A percentile compares a stretch with the other conserved stretches of the same genome.
phyloP scores from a whole-genome alignment of 1,140 invertebrate genomes.

The Solen grandis region DNA sequence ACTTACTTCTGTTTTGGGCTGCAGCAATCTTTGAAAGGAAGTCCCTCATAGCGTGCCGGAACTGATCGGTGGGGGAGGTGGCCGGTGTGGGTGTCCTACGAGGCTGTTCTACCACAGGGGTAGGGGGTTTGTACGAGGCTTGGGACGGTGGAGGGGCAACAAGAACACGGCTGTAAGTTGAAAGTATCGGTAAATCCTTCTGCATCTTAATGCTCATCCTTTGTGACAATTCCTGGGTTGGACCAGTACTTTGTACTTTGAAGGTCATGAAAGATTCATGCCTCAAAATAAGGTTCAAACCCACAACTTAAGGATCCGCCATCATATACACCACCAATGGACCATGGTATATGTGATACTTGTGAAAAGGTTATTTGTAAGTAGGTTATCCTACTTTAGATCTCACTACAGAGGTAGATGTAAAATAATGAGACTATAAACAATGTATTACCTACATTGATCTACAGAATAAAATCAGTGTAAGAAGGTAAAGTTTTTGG shows the following conservation, averaged over 20 bases:
- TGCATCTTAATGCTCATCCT: neutral
- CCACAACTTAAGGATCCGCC: too few species aligned
- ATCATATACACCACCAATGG: too few species aligned
- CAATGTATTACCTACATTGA: too few species aligned
- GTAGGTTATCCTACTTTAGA: too few species aligned
- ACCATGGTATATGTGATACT: too few species aligned
- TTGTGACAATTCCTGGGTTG: too few species aligned
- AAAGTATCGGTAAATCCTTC: neutral
- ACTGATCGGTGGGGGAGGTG: conserved; percentile 60
- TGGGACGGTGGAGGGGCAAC: conserved; percentile 72
- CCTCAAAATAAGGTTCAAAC: too few species aligned
- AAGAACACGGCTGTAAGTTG: conserved; percentile 67
- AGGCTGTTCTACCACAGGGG: conserved; percentile 51
- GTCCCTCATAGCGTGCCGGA: conserved; percentile 66
- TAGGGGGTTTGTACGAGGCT: conserved; percentile 53
- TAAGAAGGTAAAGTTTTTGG: too few species aligned
- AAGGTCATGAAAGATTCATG: neutral
- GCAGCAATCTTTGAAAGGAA: conserved; percentile 67
- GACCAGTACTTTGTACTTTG: neutral
- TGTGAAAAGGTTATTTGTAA: too few species aligned
- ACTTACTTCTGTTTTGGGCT: conserved; percentile 71
- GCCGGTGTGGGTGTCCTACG: conserved; percentile 59
- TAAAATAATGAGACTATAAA: too few species aligned
- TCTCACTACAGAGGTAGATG: too few species aligned
- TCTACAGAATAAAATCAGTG: too few species aligned